A percentile compares a stretch with the other conserved stretches of the same genome.
These are phyloP conservation scores for Psix sp. DNA, from an alignment of 1,140 invertebrate species.

Conservation along the genomic window DNA sequence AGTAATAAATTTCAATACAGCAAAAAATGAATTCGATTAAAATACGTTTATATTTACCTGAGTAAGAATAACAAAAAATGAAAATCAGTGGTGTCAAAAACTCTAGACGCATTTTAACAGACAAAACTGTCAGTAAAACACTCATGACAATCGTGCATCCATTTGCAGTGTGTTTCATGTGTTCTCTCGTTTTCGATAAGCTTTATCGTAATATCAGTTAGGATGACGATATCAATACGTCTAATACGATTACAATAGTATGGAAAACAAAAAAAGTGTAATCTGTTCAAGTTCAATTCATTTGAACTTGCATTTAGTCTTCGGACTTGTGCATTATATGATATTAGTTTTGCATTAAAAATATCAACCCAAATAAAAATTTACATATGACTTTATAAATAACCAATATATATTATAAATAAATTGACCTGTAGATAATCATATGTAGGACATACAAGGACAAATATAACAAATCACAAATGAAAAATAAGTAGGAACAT, in stretches of 20 bases:
- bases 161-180: slow-evolving; percentile 4
- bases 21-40: background rate
- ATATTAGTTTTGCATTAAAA: too few relatives aligned
- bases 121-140: background rate
- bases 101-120: slow-evolving; percentile 42
- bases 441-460: too few relatives aligned
- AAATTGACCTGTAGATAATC: too few relatives aligned
- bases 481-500: too few relatives aligned
- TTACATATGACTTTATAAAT: too few relatives aligned
- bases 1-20: background rate
- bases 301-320: too few relatives aligned
- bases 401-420: too few relatives aligned
- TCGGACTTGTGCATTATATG: too few relatives aligned
- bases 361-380: too few relatives aligned
- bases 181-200: slow-evolving; percentile 20
- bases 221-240: slow-evolving; percentile 18
- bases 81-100: slow-evolving; percentile 1
- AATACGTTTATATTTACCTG: slow-evolving; percentile 12
- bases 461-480: too few relatives aligned
- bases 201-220: slow-evolving; percentile 35
- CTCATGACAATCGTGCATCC: slow-evolving; percentile 2
- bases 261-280: background rate
- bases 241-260: slow-evolving; percentile 3
- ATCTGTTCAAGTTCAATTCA: too few relatives aligned
- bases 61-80: background rate